These are phyloP conservation scores for Malurus melanocephalus DNA, from an alignment of 2,113 vertebrate species.

Conservation along the genomic window DNA sequence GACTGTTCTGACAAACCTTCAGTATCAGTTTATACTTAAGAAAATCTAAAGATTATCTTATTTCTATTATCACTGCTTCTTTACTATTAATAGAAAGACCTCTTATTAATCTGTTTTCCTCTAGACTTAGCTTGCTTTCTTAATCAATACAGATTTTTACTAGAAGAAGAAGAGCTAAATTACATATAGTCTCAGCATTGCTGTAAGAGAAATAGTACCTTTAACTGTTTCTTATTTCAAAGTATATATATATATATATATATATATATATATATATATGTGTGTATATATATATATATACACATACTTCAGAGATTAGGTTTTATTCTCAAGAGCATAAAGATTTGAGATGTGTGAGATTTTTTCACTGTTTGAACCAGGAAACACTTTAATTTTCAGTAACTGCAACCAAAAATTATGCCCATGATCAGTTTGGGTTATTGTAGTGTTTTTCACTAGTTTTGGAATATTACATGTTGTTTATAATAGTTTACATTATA, in stretches of 20 bases:
- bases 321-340: background rate
- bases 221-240: background rate
- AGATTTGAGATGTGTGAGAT: background rate
- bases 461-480: background rate
- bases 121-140: background rate
- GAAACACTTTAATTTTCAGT: background rate
- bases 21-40: background rate
- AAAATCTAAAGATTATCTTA: background rate
- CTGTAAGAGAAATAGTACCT: background rate
- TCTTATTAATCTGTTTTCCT: background rate
- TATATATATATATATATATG: background rate
- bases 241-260: background rate
- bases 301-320: rapidly evolving
- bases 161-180: background rate
- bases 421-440: rapidly evolving
- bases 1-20: background rate
- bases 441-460: background rate
- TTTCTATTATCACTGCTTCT: background rate
- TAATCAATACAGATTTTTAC: background rate
- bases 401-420: background rate
- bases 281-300: background rate
- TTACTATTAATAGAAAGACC: background rate
- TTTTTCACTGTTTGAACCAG: background rate
- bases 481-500: background rate
- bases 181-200: background rate